Conservation (phyloP, 2,888 invertebrate species). For the Protophormia terraenovae region DNA sequence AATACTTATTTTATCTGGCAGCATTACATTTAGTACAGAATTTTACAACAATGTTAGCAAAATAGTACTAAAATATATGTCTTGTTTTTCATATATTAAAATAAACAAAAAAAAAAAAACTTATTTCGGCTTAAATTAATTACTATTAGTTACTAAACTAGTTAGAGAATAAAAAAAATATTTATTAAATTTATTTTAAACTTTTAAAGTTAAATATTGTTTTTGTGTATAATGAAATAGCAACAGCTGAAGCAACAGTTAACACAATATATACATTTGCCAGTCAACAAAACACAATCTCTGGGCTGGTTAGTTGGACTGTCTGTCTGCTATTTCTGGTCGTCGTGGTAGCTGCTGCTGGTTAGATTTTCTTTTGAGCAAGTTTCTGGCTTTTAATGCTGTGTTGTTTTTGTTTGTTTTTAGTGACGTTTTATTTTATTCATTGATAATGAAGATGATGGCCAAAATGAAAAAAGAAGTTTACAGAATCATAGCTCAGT, state of each 20-base stretch:
- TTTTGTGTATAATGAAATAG: background rate
- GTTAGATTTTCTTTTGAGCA: conserved; percentile 32
- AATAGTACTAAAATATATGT: background rate
- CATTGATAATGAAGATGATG: conserved; percentile 45
- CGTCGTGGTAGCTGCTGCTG: background rate
- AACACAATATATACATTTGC: background rate
- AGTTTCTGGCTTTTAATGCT: conserved; percentile 30
- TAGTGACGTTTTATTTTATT: conserved; percentile 45
- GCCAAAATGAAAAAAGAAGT: conserved; percentile 57
- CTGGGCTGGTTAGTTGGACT: background rate
- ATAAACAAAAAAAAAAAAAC: conserved; percentile 31
- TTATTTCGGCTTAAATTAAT: background rate
- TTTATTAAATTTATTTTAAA: background rate
- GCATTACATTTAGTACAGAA: background rate
- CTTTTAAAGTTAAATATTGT: background rate
- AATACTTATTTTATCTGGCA: background rate
- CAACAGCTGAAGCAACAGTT: conserved; percentile 58
- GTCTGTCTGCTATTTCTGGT: background rate
- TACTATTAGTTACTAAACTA: background rate
- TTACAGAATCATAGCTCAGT: conserved; percentile 52
- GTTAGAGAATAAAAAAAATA: background rate
- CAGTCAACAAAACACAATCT: background rate
- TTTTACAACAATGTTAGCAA: no score
- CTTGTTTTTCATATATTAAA: conserved; percentile 26
- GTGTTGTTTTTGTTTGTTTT: conserved; percentile 30